Base-by-base conservation (phyloP, 1,140 invertebrate species). In the Drosophila cardini region DNA sequence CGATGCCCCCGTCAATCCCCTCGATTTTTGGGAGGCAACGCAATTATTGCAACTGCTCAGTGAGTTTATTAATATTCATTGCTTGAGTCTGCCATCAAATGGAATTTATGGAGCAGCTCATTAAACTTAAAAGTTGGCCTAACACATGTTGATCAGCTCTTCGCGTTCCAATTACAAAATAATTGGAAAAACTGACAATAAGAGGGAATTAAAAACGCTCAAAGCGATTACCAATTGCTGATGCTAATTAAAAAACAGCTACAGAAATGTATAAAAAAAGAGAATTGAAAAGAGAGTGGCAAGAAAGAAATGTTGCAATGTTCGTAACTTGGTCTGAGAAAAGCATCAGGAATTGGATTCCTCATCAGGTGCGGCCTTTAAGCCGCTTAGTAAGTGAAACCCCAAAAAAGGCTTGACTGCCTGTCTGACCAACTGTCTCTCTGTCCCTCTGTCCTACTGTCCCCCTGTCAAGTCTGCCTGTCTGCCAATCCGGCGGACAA, bases 381-480 rank as follows among this genome's bases (percentile, higher is more conserved):
- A 85, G 82, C 83, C 64, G 71, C 82, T 85, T 85, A 85, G 82
- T 85, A 85, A 85, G 83, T 85, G 82, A 85, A 87, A 87, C 82
- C 82, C 81, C 45, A 65, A 65, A 60, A 76, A 63, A 75, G 80
- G 68, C 68, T 70, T 55, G 76, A 61, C 80, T 69, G 62, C 55
- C 78, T 43, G 53, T 40, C 72, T 77, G 74, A 16, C 21, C 72
- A 76, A 76, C 34, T 52, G 56, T 76, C 64, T 57, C 8, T 7
- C 34, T 34, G 11, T 38, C 57, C 46, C 45, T 34, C 30, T 8
- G 40, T 13, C 15, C 9, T n/a, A n/a, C 34, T 36, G 11, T 38
- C 57, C 46, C 45, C 26, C 32, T 5, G 42, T 15, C 16, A 9
- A 26, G 42, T 68, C 64, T 13, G 11, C 1, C 42, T 57, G 52